Conservation (phyloP, 2,797 vertebrate species). For the Sebastiscus tertius region DNA sequence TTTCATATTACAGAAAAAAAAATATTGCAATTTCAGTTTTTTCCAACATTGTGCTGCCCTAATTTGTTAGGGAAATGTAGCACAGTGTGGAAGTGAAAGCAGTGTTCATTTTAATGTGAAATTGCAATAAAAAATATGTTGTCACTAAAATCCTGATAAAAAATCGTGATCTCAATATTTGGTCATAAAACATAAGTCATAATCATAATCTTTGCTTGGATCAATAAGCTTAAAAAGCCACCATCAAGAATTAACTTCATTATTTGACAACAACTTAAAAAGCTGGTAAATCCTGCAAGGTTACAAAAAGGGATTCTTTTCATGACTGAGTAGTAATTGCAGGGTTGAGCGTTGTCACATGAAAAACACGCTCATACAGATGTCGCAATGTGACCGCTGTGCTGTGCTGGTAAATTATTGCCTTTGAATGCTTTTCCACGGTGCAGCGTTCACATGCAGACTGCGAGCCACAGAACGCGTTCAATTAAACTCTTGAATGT, state of each 20-base stretch:
- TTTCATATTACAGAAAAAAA: no score
- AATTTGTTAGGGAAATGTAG: no score
- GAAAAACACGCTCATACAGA: constrained; percentile 65
- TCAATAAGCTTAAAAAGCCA: background rate
- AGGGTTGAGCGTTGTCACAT: constrained; percentile 52
- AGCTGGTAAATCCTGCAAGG: background rate
- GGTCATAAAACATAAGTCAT: no score
- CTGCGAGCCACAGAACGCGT: constrained; percentile 9
- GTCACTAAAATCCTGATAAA: no score
- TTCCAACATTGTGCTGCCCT: no score
- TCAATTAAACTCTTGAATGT: background rate
- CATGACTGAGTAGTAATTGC: constrained; percentile 21
- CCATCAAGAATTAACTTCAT: constrained; percentile 16
- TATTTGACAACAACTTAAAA: constrained; percentile 27
- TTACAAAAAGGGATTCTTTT: background rate
- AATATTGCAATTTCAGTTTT: no score
- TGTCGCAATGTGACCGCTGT: constrained; percentile 77
- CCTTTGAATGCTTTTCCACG: constrained; percentile 51
- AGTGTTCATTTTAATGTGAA: no score
- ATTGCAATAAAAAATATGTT: no score
- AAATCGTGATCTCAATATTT: no score
- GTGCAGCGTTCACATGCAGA: constrained; percentile 32
- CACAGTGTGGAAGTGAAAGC: no score
- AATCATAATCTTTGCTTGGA: background rate
- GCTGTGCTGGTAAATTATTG: constrained; percentile 65